A percentile compares a stretch with the other conserved stretches of the same genome.
These are phyloP conservation scores for Naja naja DNA, from an alignment of 2,113 vertebrate species.

Conservation along the genomic window DNA sequence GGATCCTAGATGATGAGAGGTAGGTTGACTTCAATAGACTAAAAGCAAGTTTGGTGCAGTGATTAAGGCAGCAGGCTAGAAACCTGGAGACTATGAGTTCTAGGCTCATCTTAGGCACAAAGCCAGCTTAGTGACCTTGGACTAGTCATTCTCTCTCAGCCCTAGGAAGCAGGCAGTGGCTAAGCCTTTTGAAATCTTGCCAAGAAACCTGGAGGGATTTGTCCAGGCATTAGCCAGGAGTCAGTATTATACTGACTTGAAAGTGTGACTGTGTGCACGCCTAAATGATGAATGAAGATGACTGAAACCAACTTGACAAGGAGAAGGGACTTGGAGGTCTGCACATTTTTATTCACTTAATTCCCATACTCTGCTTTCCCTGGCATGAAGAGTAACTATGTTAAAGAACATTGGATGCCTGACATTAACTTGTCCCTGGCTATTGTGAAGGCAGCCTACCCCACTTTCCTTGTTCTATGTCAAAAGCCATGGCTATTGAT, in stretches of 20 bases:
- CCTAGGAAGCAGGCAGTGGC: not conserved
- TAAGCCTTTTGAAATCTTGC: not conserved
- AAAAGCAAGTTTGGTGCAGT: not conserved
- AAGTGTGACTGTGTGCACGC: not conserved
- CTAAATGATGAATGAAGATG: not conserved
- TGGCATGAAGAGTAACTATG: not conserved
- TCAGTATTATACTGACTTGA: not conserved
- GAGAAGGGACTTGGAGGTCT: not conserved
- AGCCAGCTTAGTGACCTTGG: not conserved
- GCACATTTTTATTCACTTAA: not conserved
- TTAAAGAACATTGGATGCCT: not conserved
- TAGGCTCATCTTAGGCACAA: not conserved
- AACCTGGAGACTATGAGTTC: not conserved
- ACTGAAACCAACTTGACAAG: not conserved
- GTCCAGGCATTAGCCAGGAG: not conserved
- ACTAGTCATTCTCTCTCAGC: not conserved
- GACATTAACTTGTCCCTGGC: not conserved
- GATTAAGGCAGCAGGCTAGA: not conserved
- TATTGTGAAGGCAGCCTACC: not conserved
- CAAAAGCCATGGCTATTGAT: not conserved
- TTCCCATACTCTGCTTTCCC: not conserved
- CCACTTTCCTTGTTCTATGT: not conserved
- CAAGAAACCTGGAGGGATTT: not conserved
- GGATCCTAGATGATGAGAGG: not conserved
- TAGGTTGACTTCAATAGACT: not conserved